Evolutionary conservation across 2,797 vertebrate genomes (phyloP).

Genomic region (Amblyraja radiata): DNA sequence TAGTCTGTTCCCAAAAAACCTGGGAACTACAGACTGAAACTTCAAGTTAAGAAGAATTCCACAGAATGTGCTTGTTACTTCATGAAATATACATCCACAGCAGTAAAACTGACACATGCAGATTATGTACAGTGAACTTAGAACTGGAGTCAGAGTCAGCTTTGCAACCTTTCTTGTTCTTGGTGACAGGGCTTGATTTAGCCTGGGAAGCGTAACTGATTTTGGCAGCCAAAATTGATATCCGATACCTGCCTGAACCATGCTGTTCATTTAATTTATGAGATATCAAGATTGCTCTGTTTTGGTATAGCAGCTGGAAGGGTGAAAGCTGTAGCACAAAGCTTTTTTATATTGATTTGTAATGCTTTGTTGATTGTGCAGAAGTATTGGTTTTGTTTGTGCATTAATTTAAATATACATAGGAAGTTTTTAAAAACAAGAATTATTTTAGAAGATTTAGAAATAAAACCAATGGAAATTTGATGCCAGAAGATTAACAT

Average conservation of each 20-base stretch:
- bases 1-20: too few species aligned
- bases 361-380: background rate
- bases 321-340: background rate
- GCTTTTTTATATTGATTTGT: slow-evolving; percentile 26
- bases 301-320: background rate
- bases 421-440: too few species aligned
- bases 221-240: slow-evolving; percentile 40
- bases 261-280: slow-evolving; percentile 36
- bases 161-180: slow-evolving; percentile 25
- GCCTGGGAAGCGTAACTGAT: slow-evolving; percentile 38
- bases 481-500: background rate
- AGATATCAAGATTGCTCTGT: slow-evolving; percentile 23
- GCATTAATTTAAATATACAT: background rate
- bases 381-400: background rate
- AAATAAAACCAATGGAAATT: background rate
- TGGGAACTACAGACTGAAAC: too few species aligned
- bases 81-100: background rate
- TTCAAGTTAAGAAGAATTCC: background rate
- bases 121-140: background rate
- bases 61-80: background rate
- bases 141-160: background rate
- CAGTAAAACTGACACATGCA: background rate
- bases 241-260: slow-evolving; percentile 36
- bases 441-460: slow-evolving; percentile 9
- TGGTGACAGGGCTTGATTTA: slow-evolving; percentile 34